Evolutionary conservation across 2,888 invertebrate genomes (phyloP).

Genomic region (Rotaria socialis): DNA sequence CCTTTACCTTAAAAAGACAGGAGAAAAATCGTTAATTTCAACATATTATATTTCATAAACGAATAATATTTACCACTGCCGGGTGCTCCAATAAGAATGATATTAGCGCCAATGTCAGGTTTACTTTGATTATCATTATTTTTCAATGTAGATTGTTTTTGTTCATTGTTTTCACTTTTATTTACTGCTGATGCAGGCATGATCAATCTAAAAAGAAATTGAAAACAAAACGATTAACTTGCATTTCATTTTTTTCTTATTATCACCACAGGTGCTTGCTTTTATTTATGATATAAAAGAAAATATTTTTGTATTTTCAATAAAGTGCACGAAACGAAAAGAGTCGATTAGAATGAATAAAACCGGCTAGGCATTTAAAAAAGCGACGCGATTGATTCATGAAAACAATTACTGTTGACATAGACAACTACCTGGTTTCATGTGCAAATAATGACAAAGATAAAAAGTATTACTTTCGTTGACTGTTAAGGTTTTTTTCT

Average conservation of each 20-base stretch:
- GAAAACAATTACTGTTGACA: no score
- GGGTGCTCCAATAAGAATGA: slow-evolving; percentile 86
- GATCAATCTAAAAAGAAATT: background rate
- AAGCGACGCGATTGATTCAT: no score
- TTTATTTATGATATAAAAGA: background rate
- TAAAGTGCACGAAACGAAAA: no score
- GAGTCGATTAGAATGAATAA: no score
- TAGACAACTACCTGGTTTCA: no score
- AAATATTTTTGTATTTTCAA: no score
- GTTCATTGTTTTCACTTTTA: background rate
- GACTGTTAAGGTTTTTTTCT: no score
- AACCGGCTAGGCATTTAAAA: no score
- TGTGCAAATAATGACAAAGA: no score
- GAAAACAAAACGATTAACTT: background rate
- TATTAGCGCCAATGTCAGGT: slow-evolving; percentile 64
- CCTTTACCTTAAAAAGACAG: slow-evolving; percentile 65
- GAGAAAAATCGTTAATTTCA: no score
- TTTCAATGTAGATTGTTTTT: background rate
- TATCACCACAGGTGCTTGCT: background rate
- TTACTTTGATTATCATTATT: background rate
- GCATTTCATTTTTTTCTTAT: background rate
- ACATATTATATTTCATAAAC: slow-evolving; percentile 61
- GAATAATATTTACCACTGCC: slow-evolving; percentile 76
- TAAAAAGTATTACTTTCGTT: no score
- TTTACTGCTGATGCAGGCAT: background rate